Conservation (phyloP, 2,113 vertebrate genomes). For the Corydoras maculifer region DNA sequence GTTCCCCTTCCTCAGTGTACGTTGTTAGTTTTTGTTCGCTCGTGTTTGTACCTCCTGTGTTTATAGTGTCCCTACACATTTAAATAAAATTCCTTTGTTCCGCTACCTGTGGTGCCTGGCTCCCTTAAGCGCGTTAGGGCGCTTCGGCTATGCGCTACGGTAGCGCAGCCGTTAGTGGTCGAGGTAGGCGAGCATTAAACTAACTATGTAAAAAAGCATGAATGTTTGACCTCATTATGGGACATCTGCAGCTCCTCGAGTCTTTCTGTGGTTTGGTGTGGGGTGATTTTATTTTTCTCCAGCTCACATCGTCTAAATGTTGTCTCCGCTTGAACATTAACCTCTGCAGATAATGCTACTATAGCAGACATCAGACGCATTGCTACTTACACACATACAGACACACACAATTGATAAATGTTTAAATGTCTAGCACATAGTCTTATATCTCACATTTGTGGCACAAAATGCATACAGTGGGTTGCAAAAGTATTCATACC, state of each 20-base stretch:
- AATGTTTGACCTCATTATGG: conserved; percentile 50
- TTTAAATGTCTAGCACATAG: background rate
- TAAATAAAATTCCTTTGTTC: too few relatives aligned
- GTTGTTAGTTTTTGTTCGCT: too few relatives aligned
- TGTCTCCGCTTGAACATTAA: conserved; percentile 57
- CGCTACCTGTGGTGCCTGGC: too few relatives aligned
- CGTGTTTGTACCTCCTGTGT: too few relatives aligned
- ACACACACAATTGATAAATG: conserved; percentile 6
- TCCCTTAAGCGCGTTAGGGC: too few relatives aligned
- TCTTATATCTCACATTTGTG: background rate
- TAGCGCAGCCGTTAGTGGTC: too few relatives aligned
- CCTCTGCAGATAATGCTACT: conserved; percentile 55
- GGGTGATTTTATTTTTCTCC: conserved; percentile 54
- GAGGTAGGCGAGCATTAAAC: too few relatives aligned
- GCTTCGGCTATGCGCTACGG: too few relatives aligned
- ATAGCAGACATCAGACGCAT: conserved; percentile 68
- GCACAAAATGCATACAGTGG: background rate
- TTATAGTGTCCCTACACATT: too few relatives aligned
- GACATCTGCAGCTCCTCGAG: conserved; percentile 58
- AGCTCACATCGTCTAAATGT: conserved; percentile 49
- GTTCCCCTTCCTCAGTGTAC: too few relatives aligned
- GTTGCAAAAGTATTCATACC: too few relatives aligned
- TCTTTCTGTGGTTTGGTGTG: conserved; percentile 48
- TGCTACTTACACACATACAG: conserved; percentile 44
- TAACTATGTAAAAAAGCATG: background rate